phyloP scores from a whole-genome alignment of 2,113 vertebrate genomes.

The Cephalopholis sonnerati region DNA sequence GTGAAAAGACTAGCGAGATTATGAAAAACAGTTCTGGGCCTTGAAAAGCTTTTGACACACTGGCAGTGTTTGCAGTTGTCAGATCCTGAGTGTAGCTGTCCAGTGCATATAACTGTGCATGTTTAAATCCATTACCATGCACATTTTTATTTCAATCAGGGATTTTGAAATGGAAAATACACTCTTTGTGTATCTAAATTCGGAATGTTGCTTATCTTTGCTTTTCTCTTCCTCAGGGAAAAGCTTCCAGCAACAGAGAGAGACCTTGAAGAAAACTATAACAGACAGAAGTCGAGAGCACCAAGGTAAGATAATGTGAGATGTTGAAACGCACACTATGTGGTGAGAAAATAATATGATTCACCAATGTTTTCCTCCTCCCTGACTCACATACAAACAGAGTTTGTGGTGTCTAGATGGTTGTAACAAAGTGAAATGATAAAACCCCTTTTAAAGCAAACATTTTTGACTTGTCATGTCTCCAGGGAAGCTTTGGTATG shows the following conservation, averaged over 20 bases:
- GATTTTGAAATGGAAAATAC: neutral
- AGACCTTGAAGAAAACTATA: constrained; percentile 95
- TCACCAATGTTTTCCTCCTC: constrained; percentile 10
- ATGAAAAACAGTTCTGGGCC: neutral
- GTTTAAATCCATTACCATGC: neutral
- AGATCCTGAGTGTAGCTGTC: neutral
- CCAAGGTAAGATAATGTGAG: constrained; percentile 84
- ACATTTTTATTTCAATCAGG: neutral
- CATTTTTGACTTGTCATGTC: constrained; percentile 33
- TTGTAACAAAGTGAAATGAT: constrained; percentile 31
- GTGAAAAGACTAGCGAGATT: neutral
- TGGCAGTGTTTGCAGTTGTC: neutral
- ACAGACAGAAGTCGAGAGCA: constrained; percentile 93
- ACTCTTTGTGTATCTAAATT: constrained; percentile 1
- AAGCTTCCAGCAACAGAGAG: constrained; percentile 97
- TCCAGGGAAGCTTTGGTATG: constrained; percentile 93
- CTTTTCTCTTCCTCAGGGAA: constrained; percentile 85
- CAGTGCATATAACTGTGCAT: neutral
- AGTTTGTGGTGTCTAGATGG: neutral
- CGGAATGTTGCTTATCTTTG: constrained; percentile 30
- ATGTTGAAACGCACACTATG: neutral
- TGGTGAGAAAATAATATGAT: neutral
- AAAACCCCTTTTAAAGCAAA: constrained; percentile 1
- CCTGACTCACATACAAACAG: neutral
- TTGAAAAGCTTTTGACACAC: neutral